Percentiles rank a stretch among this genome's conserved stretches.
These are phyloP conservation scores for Pocillopora damicornis DNA, from an alignment of 64 coral and sea anemone genomes.

Conservation along the genomic window DNA sequence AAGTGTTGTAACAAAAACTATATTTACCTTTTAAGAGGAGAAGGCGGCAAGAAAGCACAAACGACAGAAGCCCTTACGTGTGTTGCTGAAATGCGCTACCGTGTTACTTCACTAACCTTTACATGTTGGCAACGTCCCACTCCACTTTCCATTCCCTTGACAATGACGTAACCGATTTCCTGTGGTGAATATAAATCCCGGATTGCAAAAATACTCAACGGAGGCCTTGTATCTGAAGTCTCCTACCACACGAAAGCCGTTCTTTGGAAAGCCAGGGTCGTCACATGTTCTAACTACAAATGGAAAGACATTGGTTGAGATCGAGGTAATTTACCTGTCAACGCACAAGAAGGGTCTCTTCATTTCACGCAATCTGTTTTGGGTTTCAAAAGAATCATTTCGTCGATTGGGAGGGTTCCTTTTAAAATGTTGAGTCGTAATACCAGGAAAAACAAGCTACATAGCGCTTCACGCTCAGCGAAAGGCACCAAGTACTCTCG, in stretches of 20 bases:
- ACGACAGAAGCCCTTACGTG: too few species aligned
- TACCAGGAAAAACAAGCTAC: too few species aligned
- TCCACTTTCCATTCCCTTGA: constrained; percentile 76
- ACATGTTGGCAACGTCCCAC: constrained; percentile 53
- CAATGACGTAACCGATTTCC: constrained; percentile 65
- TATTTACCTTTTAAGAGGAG: too few species aligned
- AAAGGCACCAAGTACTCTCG: too few species aligned
- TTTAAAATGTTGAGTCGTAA: too few species aligned
- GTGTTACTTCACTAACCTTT: constrained; percentile 17
- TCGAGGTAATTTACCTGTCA: not conserved
- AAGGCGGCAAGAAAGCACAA: too few species aligned
- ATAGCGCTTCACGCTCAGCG: too few species aligned
- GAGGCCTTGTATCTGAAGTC: constrained; percentile 40
- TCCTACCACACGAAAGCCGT: constrained; percentile 62
- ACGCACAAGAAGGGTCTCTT: too few species aligned
- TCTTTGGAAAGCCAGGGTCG: constrained; percentile 63
- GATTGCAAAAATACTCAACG: constrained; percentile 82
- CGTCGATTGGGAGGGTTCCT: too few species aligned
- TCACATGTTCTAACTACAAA: constrained; percentile 28
- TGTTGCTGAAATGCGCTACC: not conserved
- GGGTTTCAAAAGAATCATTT: too few species aligned
- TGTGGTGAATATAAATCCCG: constrained; percentile 52
- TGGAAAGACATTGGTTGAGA: not conserved
- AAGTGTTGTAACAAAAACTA: too few species aligned
- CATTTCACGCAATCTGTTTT: too few species aligned